Conservation (phyloP, 2,113 vertebrate genomes). For the Ginglymostoma cirratum region DNA sequence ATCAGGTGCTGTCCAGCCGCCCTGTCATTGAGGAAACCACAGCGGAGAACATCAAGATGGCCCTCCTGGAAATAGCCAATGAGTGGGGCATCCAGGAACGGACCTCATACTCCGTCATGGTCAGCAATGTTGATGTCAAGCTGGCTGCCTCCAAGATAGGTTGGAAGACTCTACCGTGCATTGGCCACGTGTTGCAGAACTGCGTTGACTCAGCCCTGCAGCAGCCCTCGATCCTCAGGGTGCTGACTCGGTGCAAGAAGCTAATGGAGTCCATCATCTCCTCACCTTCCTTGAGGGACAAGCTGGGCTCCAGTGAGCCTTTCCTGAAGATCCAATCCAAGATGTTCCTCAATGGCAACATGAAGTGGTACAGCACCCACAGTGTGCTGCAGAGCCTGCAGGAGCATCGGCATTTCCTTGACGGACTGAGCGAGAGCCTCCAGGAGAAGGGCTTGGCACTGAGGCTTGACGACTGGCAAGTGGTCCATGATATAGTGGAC, state of each 20-base stretch:
- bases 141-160: constrained; percentile 29
- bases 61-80: constrained; percentile 48
- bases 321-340: constrained; percentile 40
- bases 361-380: constrained; percentile 43
- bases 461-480: constrained; percentile 52
- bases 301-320: constrained; percentile 39
- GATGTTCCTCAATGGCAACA: constrained; percentile 40
- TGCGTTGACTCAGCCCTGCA: constrained; percentile 55
- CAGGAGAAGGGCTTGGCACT: not conserved
- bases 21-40: constrained; percentile 42
- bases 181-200: constrained; percentile 51
- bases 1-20: constrained; percentile 51
- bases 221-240: constrained; percentile 46
- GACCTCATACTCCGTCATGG: constrained; percentile 40
- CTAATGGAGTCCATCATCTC: constrained; percentile 35
- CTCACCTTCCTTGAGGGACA: not conserved
- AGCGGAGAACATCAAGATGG: constrained; percentile 44
- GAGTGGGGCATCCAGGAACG: constrained; percentile 54
- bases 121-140: constrained; percentile 34
- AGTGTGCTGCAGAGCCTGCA: constrained; percentile 41
- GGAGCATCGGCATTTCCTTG: constrained; percentile 42
- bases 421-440: constrained; percentile 36
- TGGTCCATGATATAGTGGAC: constrained; percentile 53
- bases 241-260: not conserved
- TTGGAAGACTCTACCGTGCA: constrained; percentile 51